phyloP scores from a whole-genome alignment of 2,888 invertebrate species.

The Drosophila parthenogenetica region DNA sequence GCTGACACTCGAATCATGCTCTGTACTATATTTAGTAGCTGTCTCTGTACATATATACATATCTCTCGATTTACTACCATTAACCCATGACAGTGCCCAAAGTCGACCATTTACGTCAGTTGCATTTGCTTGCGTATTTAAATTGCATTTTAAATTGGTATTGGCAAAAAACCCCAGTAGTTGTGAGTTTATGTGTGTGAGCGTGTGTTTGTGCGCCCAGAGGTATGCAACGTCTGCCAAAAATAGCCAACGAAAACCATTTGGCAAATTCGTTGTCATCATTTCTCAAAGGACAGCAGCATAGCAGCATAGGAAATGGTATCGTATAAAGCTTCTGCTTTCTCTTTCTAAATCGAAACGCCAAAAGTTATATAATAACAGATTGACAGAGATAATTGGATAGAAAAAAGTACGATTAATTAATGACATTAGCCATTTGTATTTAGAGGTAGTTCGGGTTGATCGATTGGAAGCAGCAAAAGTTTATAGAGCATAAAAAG shows the following conservation, averaged over 20 bases:
- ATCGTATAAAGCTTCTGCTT: no score
- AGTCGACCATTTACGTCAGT: constrained; percentile 22
- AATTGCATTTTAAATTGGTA: constrained; percentile 74
- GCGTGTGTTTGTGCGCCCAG: constrained; percentile 20
- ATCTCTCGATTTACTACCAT: constrained; percentile 10
- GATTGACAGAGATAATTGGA: constrained; percentile 10
- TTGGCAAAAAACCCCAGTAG: constrained; percentile 32
- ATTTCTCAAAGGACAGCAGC: constrained; percentile 34
- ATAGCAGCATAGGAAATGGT: constrained; percentile 1
- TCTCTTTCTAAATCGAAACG: neutral
- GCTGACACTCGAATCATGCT: neutral
- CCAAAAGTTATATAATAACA: constrained; percentile 19
- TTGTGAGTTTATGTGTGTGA: constrained; percentile 5
- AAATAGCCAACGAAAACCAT: constrained; percentile 65
- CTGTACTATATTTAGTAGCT: neutral
- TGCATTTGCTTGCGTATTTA: constrained; percentile 52
- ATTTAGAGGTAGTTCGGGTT: constrained; percentile 9
- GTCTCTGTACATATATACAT: neutral
- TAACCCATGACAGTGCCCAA: constrained; percentile 7
- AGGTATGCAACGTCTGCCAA: constrained; percentile 52
- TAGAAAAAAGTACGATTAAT: constrained; percentile 32
- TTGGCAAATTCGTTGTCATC: constrained; percentile 66
- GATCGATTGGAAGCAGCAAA: constrained; percentile 24
- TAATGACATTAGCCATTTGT: constrained; percentile 23
- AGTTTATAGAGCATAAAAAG: constrained; percentile 13